These are phyloP conservation scores for Scaptomyza flava DNA, from an alignment of 2,888 invertebrate genomes.

Conservation along the genomic window DNA sequence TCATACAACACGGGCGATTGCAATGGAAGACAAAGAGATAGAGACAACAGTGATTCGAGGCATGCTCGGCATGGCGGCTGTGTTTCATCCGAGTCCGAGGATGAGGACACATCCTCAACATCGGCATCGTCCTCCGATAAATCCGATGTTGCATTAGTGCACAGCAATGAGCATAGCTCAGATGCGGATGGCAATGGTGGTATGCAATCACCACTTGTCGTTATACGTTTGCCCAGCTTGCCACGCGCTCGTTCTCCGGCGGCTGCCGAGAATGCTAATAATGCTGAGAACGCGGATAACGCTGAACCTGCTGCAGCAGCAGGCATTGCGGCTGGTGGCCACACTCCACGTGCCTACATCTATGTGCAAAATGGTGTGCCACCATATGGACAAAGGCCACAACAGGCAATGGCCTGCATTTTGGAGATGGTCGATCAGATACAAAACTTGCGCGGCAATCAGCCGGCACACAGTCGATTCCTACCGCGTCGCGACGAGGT, in stretches of 20 bases:
- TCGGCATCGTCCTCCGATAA: conserved; percentile 62
- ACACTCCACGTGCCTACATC: conserved; percentile 48
- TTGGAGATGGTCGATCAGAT: conserved; percentile 54
- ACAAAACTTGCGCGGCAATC: conserved; percentile 52
- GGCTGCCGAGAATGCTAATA: conserved; percentile 22
- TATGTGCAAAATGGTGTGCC: conserved; percentile 41
- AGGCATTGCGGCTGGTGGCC: conserved; percentile 4
- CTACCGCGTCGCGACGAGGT: conserved; percentile 75
- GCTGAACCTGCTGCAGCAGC: conserved; percentile 23
- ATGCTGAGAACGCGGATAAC: conserved; percentile 30
- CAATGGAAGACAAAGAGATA: conserved; percentile 42
- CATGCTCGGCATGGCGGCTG: conserved; percentile 10
- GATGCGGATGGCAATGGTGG: conserved; percentile 21
- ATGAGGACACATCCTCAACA: conserved; percentile 62
- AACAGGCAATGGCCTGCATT: conserved; percentile 39
- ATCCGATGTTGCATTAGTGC: conserved; percentile 36
- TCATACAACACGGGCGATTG: conserved; percentile 42
- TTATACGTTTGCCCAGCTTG: conserved; percentile 53
- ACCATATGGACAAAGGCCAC: conserved; percentile 27
- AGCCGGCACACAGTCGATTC: conserved; percentile 71
- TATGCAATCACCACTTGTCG: conserved; percentile 49
- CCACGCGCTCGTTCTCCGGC: conserved; percentile 30
- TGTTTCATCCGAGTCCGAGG: conserved; percentile 55
- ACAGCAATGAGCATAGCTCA: conserved; percentile 34
- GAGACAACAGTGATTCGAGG: conserved; percentile 1